Conservation (phyloP, 1,140 invertebrate genomes). For the Sweltsa coloradensis region DNA sequence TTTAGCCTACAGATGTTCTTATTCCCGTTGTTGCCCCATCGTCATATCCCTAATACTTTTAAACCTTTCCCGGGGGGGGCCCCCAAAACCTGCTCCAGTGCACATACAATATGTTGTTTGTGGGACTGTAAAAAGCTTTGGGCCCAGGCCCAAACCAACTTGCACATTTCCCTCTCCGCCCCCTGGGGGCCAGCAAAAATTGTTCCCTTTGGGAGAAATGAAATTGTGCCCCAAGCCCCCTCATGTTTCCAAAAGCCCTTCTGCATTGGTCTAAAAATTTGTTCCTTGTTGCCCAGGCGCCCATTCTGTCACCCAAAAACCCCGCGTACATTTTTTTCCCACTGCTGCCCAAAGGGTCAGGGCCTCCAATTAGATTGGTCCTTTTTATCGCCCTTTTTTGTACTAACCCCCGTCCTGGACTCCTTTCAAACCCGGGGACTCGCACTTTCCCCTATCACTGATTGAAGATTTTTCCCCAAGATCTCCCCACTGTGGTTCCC, state of each 20-base stretch:
- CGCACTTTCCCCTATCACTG: background rate
- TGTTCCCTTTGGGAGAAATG: slow-evolving; percentile 18
- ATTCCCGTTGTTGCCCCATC: slow-evolving; percentile 9
- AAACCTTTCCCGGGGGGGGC: background rate
- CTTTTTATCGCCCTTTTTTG: slow-evolving; percentile 10
- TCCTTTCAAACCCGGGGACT: slow-evolving; percentile 13
- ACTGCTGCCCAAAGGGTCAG: slow-evolving; percentile 7
- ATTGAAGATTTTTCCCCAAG: background rate
- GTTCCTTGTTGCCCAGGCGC: slow-evolving; percentile 5
- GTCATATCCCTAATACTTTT: slow-evolving; percentile 20
- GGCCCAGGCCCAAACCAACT: slow-evolving; percentile 1
- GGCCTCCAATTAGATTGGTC: slow-evolving; percentile 14
- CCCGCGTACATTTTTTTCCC: slow-evolving; percentile 12
- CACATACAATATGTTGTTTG: background rate
- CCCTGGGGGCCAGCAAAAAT: slow-evolving; percentile 18
- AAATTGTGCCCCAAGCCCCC: slow-evolving; percentile 27
- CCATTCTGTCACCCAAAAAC: slow-evolving; percentile 3
- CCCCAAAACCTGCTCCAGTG: slow-evolving; percentile 11
- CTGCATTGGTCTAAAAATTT: slow-evolving; percentile 15
- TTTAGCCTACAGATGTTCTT: slow-evolving; percentile 12
- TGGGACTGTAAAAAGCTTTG: slow-evolving; percentile 2
- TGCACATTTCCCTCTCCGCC: slow-evolving; percentile 1
- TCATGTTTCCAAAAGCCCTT: slow-evolving; percentile 26
- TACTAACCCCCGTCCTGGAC: slow-evolving; percentile 14
- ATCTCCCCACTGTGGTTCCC: background rate